Percentiles rank a stretch among this genome's conserved stretches.
These are phyloP conservation scores for Neuroterus valhalla DNA, from an alignment of 1,140 invertebrate species.

Conservation along the genomic window DNA sequence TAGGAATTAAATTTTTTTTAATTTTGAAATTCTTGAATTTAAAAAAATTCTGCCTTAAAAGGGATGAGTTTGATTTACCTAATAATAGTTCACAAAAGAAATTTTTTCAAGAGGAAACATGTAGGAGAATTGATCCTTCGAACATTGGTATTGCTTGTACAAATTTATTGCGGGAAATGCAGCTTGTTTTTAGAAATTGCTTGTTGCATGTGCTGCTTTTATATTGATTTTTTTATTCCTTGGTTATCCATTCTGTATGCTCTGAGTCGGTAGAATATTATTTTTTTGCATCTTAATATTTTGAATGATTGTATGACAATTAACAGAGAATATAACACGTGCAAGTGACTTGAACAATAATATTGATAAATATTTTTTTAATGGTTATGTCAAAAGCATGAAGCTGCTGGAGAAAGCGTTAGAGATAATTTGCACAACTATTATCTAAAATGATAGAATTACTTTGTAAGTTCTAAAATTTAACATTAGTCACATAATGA, in stretches of 20 bases:
- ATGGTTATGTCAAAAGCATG: not conserved
- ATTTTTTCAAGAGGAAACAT: too few species aligned
- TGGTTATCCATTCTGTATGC: conserved; percentile 72
- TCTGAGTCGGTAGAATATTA: conserved; percentile 45
- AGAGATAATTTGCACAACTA: not conserved
- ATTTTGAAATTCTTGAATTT: too few species aligned
- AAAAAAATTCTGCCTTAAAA: too few species aligned
- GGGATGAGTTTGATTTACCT: too few species aligned
- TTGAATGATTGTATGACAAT: conserved; percentile 29
- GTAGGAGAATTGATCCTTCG: not conserved
- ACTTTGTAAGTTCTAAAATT: too few species aligned
- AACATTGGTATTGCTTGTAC: not conserved
- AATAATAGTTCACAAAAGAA: too few species aligned
- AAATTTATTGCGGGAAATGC: not conserved
- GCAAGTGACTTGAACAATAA: conserved; percentile 9
- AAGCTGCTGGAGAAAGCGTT: not conserved
- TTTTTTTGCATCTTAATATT: conserved; percentile 48
- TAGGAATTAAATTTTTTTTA: too few species aligned
- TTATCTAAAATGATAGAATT: not conserved
- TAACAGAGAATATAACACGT: conserved; percentile 43
- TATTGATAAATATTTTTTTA: not conserved
- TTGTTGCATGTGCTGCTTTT: conserved; percentile 57
- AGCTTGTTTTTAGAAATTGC: conserved; percentile 35
- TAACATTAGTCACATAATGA: too few species aligned
- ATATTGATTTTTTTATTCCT: conserved; percentile 54